phyloP scores from a whole-genome alignment of 2,797 vertebrate species.

The Melanotaenia maccullochi region DNA sequence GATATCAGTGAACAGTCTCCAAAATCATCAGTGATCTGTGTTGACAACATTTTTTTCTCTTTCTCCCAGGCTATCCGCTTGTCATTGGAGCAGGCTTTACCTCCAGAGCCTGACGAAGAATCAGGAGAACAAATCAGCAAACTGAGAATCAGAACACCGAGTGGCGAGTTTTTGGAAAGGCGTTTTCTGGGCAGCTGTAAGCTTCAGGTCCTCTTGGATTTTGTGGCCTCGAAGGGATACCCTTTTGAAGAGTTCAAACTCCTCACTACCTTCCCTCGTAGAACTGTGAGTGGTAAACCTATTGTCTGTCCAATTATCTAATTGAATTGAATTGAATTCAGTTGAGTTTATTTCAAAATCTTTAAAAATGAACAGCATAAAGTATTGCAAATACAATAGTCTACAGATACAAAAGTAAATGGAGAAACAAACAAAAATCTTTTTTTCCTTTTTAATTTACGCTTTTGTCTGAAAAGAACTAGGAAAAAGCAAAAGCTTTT shows the following conservation, averaged over 20 bases:
- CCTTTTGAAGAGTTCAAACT: conserved; percentile 97
- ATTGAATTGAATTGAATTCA: no score
- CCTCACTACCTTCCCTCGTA: conserved; percentile 98
- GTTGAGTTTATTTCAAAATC: no score
- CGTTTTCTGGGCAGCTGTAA: conserved; percentile 95
- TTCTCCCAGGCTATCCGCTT: conserved; percentile 91
- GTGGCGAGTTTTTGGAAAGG: conserved; percentile 95
- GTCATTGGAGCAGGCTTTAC: conserved; percentile 94
- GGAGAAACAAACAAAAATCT: no score
- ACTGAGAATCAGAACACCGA: conserved; percentile 94
- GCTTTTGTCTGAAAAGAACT: no score
- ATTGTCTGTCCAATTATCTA: neutral
- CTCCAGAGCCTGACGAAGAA: conserved; percentile 92
- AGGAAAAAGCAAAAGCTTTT: no score
- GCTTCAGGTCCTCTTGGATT: conserved; percentile 97
- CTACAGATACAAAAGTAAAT: no score
- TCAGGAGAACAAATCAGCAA: conserved; percentile 92
- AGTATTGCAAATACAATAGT: no score
- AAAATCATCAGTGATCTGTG: neutral
- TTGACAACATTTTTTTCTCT: conserved; percentile 15
- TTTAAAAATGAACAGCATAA: no score
- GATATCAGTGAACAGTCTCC: neutral
- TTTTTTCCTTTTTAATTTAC: no score
- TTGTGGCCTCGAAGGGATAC: conserved; percentile 98
- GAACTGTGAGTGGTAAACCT: conserved; percentile 89